Base-by-base conservation (phyloP, 2,113 vertebrate genomes). In the Lates calcarifer region DNA sequence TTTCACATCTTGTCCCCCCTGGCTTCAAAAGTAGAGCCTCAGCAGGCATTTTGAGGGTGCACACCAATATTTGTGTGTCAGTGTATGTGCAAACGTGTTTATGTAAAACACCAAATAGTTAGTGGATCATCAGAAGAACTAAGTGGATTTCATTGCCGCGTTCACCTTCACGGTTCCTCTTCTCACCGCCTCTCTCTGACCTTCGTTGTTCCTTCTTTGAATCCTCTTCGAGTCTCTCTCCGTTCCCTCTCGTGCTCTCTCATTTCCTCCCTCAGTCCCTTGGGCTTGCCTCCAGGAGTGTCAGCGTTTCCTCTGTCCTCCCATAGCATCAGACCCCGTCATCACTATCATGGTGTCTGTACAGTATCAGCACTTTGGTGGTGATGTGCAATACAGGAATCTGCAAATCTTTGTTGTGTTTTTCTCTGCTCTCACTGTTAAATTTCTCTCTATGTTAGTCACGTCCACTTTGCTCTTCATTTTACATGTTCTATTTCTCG, bases 291-390 rank as follows among this genome's bases (percentile, higher is more conserved):
- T 85, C 61, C 60, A 74, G 70, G 74, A 76, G 37, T 31, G 85
- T 90, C 88, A 91, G 88, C 71, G 31, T 83, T 82, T 90, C 86
- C 81, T 86, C 58, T 66, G 66, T 64, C 68, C 63, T 79, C 58
- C 51, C 39, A 11, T 56, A 66, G 74, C 57, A 61, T 84, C 73
- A 49, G 56, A 56, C 64, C 79, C 71, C 45, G 53, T 73, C 84
- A 65, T 89, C 56, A 41, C 65, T 68, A 6, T 77, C 55, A 71
- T 65, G 60, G 47, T 28, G 63, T 74, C 78, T 77, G 43, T 20
- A 74, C 45, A 73, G n/a, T 31, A 51, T 87, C 76, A 77, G 80
- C 86, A 82, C 70, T 82, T 64, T 65, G 37, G 9, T 41, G 29
- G 9, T 67, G 45, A 10, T 58, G 60, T 26, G 64, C 47, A 72